phyloP scores from a whole-genome alignment of 2,113 vertebrate genomes.

The Uria aalge region DNA sequence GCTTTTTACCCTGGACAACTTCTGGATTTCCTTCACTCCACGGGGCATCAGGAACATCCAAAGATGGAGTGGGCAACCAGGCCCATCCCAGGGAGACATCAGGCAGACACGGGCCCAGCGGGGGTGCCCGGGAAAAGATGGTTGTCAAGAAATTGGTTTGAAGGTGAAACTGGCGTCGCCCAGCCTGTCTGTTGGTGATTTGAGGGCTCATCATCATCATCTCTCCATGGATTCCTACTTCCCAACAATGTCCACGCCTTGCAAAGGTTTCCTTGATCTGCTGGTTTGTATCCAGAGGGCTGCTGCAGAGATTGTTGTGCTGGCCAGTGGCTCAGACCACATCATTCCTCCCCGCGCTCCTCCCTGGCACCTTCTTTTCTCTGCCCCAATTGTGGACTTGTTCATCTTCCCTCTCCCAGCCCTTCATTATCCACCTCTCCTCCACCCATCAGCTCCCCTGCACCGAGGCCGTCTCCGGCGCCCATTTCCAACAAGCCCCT shows the following conservation, averaged over 20 bases:
- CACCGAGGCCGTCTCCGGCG: fast-evolving
- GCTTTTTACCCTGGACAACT: neutral
- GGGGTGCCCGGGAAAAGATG: neutral
- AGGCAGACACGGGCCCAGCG: neutral
- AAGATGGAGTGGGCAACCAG: neutral
- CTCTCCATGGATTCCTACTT: neutral
- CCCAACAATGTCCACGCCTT: constrained; percentile 30
- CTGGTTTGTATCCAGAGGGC: constrained; percentile 31
- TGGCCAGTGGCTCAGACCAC: constrained; percentile 2
- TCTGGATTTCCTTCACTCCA: neutral
- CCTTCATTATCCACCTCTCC: neutral
- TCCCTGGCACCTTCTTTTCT: neutral
- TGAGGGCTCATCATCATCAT: constrained; percentile 27
- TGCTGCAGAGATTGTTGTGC: neutral
- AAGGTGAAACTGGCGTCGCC: constrained; percentile 32
- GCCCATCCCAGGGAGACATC: neutral
- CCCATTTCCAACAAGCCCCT: neutral
- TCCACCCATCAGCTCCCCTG: neutral
- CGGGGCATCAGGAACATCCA: neutral
- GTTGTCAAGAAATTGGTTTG: neutral
- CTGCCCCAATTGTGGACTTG: neutral
- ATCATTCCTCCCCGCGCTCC: neutral
- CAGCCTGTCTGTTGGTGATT: neutral
- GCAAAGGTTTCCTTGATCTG: constrained; percentile 25
- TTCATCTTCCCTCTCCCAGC: neutral